A percentile compares a stretch with the other conserved stretches of the same genome.
phyloP scores from a whole-genome alignment of 2,797 vertebrate species.

The Oryzias dopingdopingensis region DNA sequence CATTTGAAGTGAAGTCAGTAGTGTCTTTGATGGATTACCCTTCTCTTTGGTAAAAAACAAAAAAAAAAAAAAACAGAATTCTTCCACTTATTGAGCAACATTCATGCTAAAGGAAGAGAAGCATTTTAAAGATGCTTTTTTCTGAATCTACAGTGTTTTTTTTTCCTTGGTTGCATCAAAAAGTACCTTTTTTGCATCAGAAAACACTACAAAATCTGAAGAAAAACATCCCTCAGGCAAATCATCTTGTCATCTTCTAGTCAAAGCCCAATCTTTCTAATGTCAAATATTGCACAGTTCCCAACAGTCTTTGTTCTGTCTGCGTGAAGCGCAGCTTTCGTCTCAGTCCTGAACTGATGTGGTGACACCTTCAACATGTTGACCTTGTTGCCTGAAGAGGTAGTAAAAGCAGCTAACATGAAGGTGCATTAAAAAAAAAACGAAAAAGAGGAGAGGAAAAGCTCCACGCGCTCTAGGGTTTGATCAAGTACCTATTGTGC shows the following conservation, averaged over 20 bases:
- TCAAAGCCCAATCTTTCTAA: slow-evolving; percentile 42
- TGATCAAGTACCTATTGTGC: slow-evolving; percentile 69
- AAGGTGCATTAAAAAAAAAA: slow-evolving; percentile 22
- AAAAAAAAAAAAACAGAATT: slow-evolving; percentile 20
- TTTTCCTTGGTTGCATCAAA: slow-evolving; percentile 28
- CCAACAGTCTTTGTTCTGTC: slow-evolving; percentile 69
- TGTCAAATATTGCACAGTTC: slow-evolving; percentile 81
- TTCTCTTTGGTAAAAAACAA: slow-evolving; percentile 67
- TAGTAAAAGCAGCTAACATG: slow-evolving; percentile 57
- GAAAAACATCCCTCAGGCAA: slow-evolving; percentile 48
- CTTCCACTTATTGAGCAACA: slow-evolving; percentile 38
- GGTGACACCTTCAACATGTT: slow-evolving; percentile 29
- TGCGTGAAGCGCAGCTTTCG: slow-evolving; percentile 20
- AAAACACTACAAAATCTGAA: neutral
- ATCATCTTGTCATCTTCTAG: slow-evolving; percentile 47
- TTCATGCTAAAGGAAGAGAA: slow-evolving; percentile 38
- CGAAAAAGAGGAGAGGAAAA: slow-evolving; percentile 9
- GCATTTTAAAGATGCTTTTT: slow-evolving; percentile 42
- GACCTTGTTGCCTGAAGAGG: slow-evolving; percentile 67
- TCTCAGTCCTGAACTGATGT: slow-evolving; percentile 20
- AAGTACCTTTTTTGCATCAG: slow-evolving; percentile 54
- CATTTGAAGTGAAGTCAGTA: slow-evolving; percentile 60
- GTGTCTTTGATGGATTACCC: slow-evolving; percentile 49
- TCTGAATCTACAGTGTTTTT: slow-evolving; percentile 46
- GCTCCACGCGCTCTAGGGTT: slow-evolving; percentile 25